A percentile compares a stretch with the other conserved stretches of the same genome.
These are phyloP conservation scores for Andrena trimmerana DNA, from an alignment of 2,888 invertebrate genomes.

Conservation along the genomic window DNA sequence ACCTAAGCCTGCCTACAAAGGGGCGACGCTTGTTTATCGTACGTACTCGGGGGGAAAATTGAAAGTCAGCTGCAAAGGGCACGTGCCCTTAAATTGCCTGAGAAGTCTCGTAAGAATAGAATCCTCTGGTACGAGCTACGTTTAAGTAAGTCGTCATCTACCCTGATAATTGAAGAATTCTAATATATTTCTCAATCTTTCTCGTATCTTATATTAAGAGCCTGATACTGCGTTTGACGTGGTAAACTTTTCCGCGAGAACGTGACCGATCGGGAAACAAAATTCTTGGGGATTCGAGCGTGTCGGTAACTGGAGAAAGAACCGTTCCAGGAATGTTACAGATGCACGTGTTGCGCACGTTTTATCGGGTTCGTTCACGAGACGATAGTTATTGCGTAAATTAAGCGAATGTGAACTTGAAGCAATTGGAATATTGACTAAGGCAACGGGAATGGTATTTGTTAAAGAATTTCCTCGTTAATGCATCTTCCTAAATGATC, in stretches of 20 bases:
- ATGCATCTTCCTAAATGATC: too few species aligned
- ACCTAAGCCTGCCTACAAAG: too few species aligned
- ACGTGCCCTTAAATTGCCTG: not conserved
- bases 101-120: too few species aligned
- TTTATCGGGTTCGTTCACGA: not conserved
- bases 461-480: too few species aligned
- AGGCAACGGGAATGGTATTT: too few species aligned
- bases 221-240: not conserved
- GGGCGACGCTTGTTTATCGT: too few species aligned
- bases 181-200: not conserved
- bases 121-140: too few species aligned
- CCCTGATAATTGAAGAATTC: not conserved
- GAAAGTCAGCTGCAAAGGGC: not conserved
- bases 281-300: not conserved
- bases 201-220: not conserved
- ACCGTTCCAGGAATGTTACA: not conserved
- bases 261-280: conserved; percentile 5
- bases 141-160: not conserved
- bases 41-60: too few species aligned
- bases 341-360: not conserved
- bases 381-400: too few species aligned
- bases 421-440: too few species aligned
- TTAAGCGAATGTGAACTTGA: too few species aligned
- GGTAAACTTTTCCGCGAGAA: not conserved
- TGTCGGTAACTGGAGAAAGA: not conserved